Evolutionary conservation across 1,140 invertebrate species (phyloP).

Genomic region (Chionoecetes opilio): DNA sequence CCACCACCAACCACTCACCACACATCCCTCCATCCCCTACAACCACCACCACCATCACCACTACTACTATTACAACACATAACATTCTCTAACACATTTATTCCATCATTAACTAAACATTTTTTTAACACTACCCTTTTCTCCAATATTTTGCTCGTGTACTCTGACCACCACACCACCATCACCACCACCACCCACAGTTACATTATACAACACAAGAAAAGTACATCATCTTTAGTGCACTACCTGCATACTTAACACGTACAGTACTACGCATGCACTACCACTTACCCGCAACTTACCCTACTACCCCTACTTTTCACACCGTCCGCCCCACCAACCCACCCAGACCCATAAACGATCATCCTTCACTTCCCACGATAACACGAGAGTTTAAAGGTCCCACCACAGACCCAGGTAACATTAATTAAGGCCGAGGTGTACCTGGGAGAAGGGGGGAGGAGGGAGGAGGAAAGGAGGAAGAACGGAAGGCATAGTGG

Average conservation of each 20-base stretch:
- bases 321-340: neutral
- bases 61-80: neutral
- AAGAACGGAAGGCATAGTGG: neutral
- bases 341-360: neutral
- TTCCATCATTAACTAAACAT: too few species aligned
- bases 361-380: too few species aligned
- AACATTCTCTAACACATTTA: neutral
- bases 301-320: too few species aligned
- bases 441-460: neutral
- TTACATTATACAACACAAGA: too few species aligned
- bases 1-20: neutral
- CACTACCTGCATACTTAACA: neutral
- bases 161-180: too few species aligned
- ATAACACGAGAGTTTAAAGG: neutral
- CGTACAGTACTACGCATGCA: neutral
- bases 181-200: too few species aligned
- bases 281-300: neutral
- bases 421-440: neutral
- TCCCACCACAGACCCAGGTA: neutral
- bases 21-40: neutral
- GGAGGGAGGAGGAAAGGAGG: neutral
- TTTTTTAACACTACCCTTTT: neutral
- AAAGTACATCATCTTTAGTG: too few species aligned
- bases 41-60: neutral
- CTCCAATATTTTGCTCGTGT: neutral